These are phyloP conservation scores for Micrastur ruficollis DNA, from an alignment of 2,797 vertebrate genomes.

Conservation along the genomic window DNA sequence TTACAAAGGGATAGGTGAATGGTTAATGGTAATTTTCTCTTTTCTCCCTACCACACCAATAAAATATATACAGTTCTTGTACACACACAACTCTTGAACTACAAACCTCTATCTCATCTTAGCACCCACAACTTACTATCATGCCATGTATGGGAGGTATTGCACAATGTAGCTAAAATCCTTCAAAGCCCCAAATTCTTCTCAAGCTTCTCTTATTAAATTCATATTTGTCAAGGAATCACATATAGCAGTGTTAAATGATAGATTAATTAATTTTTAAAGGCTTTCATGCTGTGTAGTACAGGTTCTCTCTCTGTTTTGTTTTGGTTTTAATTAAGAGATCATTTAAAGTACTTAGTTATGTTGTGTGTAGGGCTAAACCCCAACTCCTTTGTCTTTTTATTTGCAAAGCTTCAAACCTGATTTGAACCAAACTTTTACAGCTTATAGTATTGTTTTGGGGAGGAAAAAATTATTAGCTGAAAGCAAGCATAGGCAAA, in stretches of 20 bases:
- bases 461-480: not conserved
- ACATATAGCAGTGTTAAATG: not conserved
- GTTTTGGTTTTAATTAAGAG: not conserved
- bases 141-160: not conserved
- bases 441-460: not conserved
- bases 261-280: not conserved
- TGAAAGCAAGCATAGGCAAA: not conserved
- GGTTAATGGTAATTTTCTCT: not conserved
- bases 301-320: not conserved
- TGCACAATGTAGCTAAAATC: not conserved
- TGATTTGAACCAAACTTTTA: not conserved
- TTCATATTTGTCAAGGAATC: not conserved
- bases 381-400: not conserved
- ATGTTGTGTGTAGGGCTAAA: not conserved
- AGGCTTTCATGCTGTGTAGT: not conserved
- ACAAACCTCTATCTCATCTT: not conserved
- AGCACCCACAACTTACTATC: not conserved
- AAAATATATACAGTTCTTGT: not conserved
- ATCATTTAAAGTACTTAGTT: not conserved
- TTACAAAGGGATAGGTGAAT: not conserved
- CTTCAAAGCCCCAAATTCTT: not conserved
- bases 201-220: not conserved
- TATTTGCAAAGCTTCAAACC: not conserved
- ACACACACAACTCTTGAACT: not conserved
- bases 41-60: not conserved